Evolutionary conservation across 2,888 invertebrate species (phyloP).

Genomic region (Bombylius discolor): DNA sequence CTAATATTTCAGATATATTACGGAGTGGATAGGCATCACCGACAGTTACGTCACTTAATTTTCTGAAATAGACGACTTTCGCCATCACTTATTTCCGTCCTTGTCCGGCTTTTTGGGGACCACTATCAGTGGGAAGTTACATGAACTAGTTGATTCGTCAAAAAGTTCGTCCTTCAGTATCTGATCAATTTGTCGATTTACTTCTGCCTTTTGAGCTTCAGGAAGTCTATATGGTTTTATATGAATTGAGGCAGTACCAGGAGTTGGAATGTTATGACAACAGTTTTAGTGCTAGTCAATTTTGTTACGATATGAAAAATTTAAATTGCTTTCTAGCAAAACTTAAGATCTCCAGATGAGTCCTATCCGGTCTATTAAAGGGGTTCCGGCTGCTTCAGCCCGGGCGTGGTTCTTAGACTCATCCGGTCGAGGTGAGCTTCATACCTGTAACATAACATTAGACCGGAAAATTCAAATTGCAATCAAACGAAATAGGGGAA

Average conservation of each 20-base stretch:
- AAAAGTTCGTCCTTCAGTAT: neutral
- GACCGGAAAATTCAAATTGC: too few species aligned
- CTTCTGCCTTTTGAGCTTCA: neutral
- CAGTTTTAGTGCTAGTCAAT: neutral
- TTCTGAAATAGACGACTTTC: neutral
- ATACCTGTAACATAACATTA: too few species aligned
- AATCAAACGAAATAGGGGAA: too few species aligned
- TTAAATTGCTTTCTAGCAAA: too few species aligned
- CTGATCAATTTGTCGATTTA: neutral
- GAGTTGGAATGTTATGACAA: neutral
- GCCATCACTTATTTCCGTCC: neutral
- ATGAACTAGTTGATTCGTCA: neutral
- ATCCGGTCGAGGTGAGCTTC: too few species aligned
- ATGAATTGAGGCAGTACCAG: neutral
- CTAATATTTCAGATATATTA: neutral
- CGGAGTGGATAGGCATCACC: neutral
- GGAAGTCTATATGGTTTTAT: neutral
- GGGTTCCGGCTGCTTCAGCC: too few species aligned
- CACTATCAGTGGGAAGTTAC: neutral
- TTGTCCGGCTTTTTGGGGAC: neutral
- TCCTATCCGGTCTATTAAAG: too few species aligned
- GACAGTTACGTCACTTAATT: neutral
- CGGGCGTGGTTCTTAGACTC: too few species aligned
- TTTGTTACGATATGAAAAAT: too few species aligned
- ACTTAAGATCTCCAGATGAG: too few species aligned